phyloP scores from a whole-genome alignment of 2,113 vertebrate genomes.

The Diglossa brunneiventris region DNA sequence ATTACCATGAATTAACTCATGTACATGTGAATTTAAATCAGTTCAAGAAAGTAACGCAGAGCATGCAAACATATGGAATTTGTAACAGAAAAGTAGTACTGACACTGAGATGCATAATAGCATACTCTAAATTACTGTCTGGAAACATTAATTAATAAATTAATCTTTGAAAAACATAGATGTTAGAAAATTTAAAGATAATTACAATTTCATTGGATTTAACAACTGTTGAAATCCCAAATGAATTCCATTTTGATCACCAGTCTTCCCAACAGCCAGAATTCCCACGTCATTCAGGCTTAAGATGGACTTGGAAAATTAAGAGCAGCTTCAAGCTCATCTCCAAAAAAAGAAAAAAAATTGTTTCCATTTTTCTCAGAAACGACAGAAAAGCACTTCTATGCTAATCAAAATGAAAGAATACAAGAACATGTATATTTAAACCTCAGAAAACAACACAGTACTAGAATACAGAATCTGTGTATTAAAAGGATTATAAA shows the following conservation, averaged over 20 bases:
- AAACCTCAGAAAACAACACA: background rate
- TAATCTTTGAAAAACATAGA: fast-evolving
- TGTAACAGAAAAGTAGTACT: background rate
- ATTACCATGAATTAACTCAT: background rate
- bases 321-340: background rate
- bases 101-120: background rate
- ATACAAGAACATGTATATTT: background rate
- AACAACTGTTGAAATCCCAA: background rate
- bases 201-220: background rate
- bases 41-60: background rate
- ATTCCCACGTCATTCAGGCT: background rate
- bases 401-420: background rate
- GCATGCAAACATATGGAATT: background rate
- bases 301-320: background rate
- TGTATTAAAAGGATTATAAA: background rate
- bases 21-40: background rate
- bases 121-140: background rate
- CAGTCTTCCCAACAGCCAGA: background rate
- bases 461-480: background rate
- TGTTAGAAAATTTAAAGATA: background rate
- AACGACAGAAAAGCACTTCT: background rate
- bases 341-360: background rate
- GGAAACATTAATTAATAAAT: background rate
- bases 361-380: background rate
- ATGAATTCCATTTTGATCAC: background rate